Evolutionary conservation across 2,113 vertebrate species (phyloP), one percentile per base, ranked within the genome.

Genomic region (Sterna hirundo): DNA sequence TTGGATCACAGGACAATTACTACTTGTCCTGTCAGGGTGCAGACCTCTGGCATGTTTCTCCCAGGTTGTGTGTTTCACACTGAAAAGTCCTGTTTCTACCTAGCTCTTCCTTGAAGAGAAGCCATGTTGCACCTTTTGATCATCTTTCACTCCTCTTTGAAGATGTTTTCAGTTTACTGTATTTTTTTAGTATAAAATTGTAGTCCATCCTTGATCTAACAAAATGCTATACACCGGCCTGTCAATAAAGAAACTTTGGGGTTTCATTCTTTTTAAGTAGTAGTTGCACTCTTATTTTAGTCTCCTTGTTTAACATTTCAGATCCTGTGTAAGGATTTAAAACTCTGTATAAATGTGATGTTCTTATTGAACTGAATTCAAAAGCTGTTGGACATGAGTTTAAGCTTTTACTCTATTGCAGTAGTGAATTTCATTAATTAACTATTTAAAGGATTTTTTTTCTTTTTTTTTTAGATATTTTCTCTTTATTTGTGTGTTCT

Each of bases 1-100:
- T 74, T 51, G n/a, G 38, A 32, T 58, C 4, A 4, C 36, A 25
- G 26, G n/a, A 82, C 2, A 1, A 27, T 42, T 1, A 1, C 26
- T 61, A 5, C 22, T 64, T 64, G 29, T 78, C 51, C 57, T 51
- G 16, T 71, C 42, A 64, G n/a, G 7, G 15, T n/a, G 8, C 38
- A 71, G 65, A 68, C n/a, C 40, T 71, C 51, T 78, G 46, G 34
- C 10, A 3, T 11, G 13, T 81, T 75, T 71, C 26, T 78, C 16
- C 46, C 29, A 25, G 10, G 15, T 29, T 61, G 47, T 68, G 27
- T 49, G 16, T 89, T 87, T 71, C 40, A 55, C 15, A 19, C 29
- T 30, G n/a, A 29, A 46, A 89, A 87, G 29, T 71, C 52, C 19
- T 78, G 7, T 54, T 96, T 86, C 36, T 84, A 5, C 46, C 55